These are phyloP conservation scores for Apostichopus californicus DNA, from an alignment of 35 echinoderm and acorn worm species.

Conservation along the genomic window DNA sequence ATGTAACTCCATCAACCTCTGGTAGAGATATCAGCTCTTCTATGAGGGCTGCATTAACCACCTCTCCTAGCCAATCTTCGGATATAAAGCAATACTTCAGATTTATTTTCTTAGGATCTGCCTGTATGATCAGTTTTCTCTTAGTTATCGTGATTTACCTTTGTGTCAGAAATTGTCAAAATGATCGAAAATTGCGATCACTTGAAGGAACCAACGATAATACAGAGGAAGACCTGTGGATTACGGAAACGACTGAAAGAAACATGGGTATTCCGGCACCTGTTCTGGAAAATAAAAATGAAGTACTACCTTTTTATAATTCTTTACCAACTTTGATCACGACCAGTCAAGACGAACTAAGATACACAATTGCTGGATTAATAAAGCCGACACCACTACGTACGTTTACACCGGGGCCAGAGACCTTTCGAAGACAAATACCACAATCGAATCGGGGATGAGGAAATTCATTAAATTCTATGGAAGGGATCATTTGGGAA, in stretches of 20 bases:
- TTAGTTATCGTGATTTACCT: not conserved
- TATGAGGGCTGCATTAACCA: no score
- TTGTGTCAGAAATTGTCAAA: constrained; percentile 9
- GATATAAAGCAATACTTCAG: no score
- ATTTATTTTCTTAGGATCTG: not conserved
- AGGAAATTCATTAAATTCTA: not conserved
- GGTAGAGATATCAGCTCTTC: no score
- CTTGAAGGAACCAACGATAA: not conserved
- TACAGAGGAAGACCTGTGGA: not conserved
- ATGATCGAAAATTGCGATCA: not conserved
- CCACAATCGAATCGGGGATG: not conserved
- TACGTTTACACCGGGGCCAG: not conserved
- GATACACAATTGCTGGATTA: not conserved
- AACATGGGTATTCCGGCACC: not conserved
- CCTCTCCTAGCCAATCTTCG: no score
- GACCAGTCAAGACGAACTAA: not conserved
- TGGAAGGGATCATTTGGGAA: not conserved
- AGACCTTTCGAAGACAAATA: not conserved
- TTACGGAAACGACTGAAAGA: not conserved
- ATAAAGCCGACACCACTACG: not conserved
- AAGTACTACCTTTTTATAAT: not conserved
- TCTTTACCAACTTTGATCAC: not conserved
- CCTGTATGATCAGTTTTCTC: not conserved
- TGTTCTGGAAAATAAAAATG: not conserved
- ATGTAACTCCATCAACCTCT: no score